Conservation (phyloP, 1,140 invertebrate species). For the Drosophila auraria region DNA sequence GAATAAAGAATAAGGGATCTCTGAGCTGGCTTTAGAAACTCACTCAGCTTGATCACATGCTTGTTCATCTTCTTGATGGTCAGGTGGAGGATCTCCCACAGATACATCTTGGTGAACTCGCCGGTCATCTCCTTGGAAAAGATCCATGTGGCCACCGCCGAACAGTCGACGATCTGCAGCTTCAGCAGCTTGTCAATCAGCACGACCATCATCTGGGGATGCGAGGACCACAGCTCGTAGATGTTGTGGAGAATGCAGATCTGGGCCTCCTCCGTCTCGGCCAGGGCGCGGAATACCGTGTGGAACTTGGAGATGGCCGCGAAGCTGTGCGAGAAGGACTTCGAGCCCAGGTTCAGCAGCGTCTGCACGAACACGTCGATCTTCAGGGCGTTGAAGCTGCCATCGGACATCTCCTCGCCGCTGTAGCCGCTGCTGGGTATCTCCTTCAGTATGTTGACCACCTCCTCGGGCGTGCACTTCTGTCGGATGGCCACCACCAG, state of each 20-base stretch:
- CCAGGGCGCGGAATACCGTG: slow-evolving; percentile 95
- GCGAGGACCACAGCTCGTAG: slow-evolving; percentile 96
- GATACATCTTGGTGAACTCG: slow-evolving; percentile 97
- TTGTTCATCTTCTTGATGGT: slow-evolving; percentile 99
- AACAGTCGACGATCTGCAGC: slow-evolving; percentile 98
- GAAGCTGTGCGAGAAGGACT: slow-evolving; percentile 99
- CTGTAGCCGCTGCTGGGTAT: slow-evolving; percentile 92
- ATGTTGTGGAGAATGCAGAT: slow-evolving; percentile 97
- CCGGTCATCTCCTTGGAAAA: slow-evolving; percentile 98
- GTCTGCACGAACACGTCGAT: slow-evolving; percentile 99
- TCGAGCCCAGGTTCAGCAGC: slow-evolving; percentile 95
- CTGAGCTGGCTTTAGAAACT: slow-evolving; percentile 38
- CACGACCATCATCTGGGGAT: slow-evolving; percentile 98
- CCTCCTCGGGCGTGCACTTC: slow-evolving; percentile 96
- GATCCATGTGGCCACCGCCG: slow-evolving; percentile 99
- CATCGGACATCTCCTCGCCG: slow-evolving; percentile 88
- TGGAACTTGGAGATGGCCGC: slow-evolving; percentile 99
- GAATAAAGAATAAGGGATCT: not conserved
- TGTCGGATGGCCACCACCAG: slow-evolving; percentile 94
- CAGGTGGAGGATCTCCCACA: slow-evolving; percentile 99
- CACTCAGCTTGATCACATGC: slow-evolving; percentile 94
- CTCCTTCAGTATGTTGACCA: slow-evolving; percentile 94
- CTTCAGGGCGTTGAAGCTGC: slow-evolving; percentile 94
- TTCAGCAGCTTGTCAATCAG: slow-evolving; percentile 98
- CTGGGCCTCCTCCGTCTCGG: slow-evolving; percentile 97